These are phyloP conservation scores for Callipepla squamata DNA, from an alignment of 2,113 vertebrate species.

Conservation along the genomic window DNA sequence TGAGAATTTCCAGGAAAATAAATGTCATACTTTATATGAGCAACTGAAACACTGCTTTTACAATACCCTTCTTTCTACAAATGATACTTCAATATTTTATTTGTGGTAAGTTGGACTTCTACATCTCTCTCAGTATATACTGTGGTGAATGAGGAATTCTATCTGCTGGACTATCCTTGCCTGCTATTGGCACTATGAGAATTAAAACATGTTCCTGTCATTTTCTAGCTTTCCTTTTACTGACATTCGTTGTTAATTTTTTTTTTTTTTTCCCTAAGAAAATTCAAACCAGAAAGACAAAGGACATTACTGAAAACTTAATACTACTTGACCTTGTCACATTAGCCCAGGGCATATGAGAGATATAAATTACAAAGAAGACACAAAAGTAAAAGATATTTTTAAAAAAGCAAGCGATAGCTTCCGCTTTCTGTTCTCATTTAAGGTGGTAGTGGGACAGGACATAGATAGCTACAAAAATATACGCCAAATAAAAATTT, in stretches of 20 bases:
- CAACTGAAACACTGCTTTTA: neutral
- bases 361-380: conserved; percentile 86
- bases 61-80: neutral
- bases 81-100: neutral
- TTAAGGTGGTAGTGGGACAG: conserved; percentile 61
- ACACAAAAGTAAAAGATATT: conserved; percentile 80
- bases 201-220: conserved; percentile 26
- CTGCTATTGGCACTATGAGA: conserved; percentile 63
- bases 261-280: conserved; percentile 74
- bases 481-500: conserved; percentile 26
- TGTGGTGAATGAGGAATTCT: conserved; percentile 10
- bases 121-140: neutral
- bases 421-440: conserved; percentile 77
- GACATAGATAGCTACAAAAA: conserved; percentile 33
- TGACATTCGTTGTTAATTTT: conserved; percentile 78
- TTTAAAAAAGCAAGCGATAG: conserved; percentile 67
- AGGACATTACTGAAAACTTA: conserved; percentile 84
- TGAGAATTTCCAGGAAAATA: neutral
- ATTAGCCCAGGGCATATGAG: conserved; percentile 83
- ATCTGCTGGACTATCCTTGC: conserved; percentile 3
- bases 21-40: neutral
- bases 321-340: conserved; percentile 86
- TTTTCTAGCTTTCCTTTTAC: conserved; percentile 72
- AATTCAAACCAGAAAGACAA: conserved; percentile 88
- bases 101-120: neutral